Conservation (phyloP, 2,113 vertebrate genomes). For the Myanophis thanlyinensis region DNA sequence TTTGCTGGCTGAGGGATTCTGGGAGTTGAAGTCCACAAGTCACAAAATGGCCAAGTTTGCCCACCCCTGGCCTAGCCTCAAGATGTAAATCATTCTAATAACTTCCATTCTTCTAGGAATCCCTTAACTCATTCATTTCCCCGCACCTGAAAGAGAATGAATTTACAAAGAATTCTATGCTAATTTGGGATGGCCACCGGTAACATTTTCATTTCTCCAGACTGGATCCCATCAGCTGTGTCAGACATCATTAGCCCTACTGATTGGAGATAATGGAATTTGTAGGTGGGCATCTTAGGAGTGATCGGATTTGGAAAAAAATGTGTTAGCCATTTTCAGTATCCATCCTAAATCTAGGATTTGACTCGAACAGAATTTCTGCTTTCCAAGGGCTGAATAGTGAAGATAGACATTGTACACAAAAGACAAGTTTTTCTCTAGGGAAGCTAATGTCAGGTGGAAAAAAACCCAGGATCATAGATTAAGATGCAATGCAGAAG, state of each 20-base stretch:
- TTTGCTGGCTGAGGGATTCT: too few relatives aligned
- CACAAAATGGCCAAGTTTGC: too few relatives aligned
- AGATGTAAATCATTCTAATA: neutral
- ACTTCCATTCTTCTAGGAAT: neutral
- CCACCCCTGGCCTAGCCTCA: too few relatives aligned
- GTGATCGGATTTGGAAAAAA: neutral
- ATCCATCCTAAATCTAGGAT: neutral
- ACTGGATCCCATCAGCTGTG: neutral
- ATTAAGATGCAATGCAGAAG: neutral
- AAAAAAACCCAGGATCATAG: neutral
- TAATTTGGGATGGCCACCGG: neutral
- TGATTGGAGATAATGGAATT: neutral
- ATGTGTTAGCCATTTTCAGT: neutral
- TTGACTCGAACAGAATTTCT: neutral
- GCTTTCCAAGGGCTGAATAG: neutral
- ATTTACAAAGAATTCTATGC: neutral
- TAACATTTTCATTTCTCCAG: neutral
- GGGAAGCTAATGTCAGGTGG: neutral
- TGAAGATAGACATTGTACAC: neutral
- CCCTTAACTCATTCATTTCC: neutral
- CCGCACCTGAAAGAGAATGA: neutral
- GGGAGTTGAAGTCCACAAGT: too few relatives aligned
- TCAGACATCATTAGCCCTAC: neutral
- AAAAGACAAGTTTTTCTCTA: neutral
- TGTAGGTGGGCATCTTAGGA: neutral